phyloP scores from a whole-genome alignment of 2,888 invertebrate species.

The Syrista parreyssii region DNA sequence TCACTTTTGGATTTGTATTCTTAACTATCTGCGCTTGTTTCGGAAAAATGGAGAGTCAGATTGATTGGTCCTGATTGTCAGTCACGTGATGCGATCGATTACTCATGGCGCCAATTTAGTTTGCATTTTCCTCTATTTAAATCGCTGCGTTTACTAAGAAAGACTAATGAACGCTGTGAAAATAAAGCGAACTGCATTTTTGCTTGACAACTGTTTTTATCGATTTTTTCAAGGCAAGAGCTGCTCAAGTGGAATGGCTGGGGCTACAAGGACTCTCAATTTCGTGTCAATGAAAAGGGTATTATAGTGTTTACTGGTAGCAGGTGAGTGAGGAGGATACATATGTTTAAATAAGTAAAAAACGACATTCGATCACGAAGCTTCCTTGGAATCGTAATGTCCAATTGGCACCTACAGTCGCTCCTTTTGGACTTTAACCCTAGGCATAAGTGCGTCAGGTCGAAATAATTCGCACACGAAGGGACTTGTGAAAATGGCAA shows the following conservation, averaged over 20 bases:
- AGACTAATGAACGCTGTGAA: background rate
- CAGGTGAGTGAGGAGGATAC: constrained; percentile 71
- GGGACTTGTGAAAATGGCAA: background rate
- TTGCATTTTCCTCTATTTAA: background rate
- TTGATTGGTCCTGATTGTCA: background rate
- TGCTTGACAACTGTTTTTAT: background rate
- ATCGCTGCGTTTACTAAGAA: background rate
- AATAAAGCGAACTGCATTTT: background rate
- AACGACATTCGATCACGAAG: background rate
- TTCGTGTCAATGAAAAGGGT: constrained; percentile 74
- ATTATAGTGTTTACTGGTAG: constrained; percentile 86
- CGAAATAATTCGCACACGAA: background rate
- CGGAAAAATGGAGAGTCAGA: background rate
- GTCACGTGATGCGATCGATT: background rate
- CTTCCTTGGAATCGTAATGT: background rate
- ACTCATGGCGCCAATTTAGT: background rate
- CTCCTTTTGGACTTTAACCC: background rate
- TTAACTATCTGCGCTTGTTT: background rate
- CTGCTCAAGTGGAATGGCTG: constrained; percentile 98
- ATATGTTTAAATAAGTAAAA: background rate
- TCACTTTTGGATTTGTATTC: background rate
- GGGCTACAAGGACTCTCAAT: constrained; percentile 98
- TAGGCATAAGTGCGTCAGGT: background rate
- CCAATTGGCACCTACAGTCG: background rate
- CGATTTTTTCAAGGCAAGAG: constrained; percentile 76